Conservation (phyloP, 2,888 invertebrate genomes). For the Brachypalpus laphriformis region DNA sequence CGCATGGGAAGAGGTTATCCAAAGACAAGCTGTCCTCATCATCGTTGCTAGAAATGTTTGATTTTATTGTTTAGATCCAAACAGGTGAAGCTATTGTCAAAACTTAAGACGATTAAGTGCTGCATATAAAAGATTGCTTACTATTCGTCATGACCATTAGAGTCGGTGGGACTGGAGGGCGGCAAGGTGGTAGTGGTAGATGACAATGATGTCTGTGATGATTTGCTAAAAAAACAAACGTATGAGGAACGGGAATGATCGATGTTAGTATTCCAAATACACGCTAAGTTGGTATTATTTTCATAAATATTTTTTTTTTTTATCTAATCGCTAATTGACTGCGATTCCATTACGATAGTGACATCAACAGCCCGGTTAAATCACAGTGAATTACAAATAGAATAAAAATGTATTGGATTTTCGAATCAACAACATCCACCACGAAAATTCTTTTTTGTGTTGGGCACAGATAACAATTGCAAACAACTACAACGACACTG, state of each 20-base stretch:
- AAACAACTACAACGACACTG: conserved; percentile 33
- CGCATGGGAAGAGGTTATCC: conserved; percentile 81
- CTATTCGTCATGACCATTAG: conserved; percentile 57
- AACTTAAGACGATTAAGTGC: not conserved
- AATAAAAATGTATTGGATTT: conserved; percentile 33
- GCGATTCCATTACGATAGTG: conserved; percentile 52
- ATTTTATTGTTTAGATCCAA: conserved; percentile 3
- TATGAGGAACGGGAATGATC: conserved; percentile 25
- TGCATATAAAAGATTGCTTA: conserved; percentile 47
- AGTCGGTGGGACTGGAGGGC: conserved; percentile 44
- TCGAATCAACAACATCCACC: conserved; percentile 21
- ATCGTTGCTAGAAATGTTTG: conserved; percentile 77
- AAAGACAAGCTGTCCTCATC: conserved; percentile 80
- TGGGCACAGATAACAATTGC: conserved; percentile 33
- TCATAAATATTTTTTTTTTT: conserved; percentile 6
- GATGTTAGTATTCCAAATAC: conserved; percentile 28
- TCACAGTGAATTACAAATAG: conserved; percentile 14
- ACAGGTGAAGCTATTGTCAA: conserved; percentile 2
- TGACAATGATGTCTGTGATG: conserved; percentile 33
- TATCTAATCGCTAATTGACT: conserved; percentile 59
- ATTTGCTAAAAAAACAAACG: conserved; percentile 49
- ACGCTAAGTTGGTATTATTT: conserved; percentile 3
- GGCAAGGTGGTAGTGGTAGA: conserved; percentile 11
- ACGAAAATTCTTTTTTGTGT: conserved; percentile 6
- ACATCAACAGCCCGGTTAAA: conserved; percentile 50